Percentiles rank a stretch among this genome's conserved stretches.
Conservation (phyloP, 2,888 invertebrate species). For the Esperia sulphurella region DNA sequence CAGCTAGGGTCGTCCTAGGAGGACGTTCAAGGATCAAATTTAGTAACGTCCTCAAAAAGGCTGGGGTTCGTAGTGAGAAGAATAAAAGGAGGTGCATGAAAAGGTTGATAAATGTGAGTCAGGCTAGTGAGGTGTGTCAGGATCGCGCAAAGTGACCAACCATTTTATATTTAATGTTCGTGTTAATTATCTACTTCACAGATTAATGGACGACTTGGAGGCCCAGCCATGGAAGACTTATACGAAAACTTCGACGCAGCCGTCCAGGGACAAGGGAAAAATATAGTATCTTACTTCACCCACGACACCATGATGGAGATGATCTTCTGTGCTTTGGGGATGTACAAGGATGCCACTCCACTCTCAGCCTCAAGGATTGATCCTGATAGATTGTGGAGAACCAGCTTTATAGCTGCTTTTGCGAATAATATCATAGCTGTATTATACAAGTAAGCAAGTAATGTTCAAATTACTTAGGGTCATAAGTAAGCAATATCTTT, state of each 20-base stretch:
- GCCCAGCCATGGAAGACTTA: slow-evolving; percentile 83
- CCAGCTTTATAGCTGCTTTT: slow-evolving; percentile 84
- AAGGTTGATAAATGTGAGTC: too few species aligned
- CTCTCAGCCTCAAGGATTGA: slow-evolving; percentile 79
- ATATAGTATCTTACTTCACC: slow-evolving; percentile 83
- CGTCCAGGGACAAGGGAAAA: slow-evolving; percentile 41
- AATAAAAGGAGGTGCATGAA: too few species aligned
- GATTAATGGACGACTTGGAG: slow-evolving; percentile 83
- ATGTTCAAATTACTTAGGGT: too few species aligned
- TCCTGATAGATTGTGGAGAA: slow-evolving; percentile 81
- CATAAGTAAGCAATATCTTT: too few species aligned
- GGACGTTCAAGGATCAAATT: too few species aligned
- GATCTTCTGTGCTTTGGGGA: slow-evolving; percentile 81
- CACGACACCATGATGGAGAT: slow-evolving; percentile 83
- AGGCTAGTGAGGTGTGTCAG: too few species aligned
- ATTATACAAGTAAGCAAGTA: slow-evolving; percentile 81
- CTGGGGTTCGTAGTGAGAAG: too few species aligned
- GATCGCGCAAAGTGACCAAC: too few species aligned
- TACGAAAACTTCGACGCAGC: slow-evolving; percentile 68
- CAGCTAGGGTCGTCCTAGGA: too few species aligned
- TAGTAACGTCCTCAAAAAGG: too few species aligned
- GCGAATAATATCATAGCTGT: slow-evolving; percentile 85
- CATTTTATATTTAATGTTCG: too few species aligned
- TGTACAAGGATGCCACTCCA: slow-evolving; percentile 78
- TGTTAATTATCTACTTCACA: slow-evolving; percentile 37